phyloP scores from a whole-genome alignment of 2,797 vertebrate species.

The Notolabrus celidotus region DNA sequence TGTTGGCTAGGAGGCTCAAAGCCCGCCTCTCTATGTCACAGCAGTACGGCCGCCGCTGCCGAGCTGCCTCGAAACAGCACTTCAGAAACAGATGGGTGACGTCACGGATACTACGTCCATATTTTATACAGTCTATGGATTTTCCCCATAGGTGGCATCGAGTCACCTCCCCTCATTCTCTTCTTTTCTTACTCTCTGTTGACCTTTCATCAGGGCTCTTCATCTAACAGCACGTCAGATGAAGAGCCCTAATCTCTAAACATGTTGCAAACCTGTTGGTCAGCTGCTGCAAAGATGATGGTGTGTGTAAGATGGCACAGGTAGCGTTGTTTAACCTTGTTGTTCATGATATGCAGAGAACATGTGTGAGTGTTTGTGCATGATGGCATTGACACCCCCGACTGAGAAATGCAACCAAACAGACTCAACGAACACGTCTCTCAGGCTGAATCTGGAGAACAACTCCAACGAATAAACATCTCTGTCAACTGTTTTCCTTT shows the following conservation, averaged over 20 bases:
- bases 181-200: background rate
- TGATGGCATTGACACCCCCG: conserved; percentile 4
- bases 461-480: background rate
- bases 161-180: background rate
- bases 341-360: conserved; percentile 15
- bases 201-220: background rate
- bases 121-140: too few relatives aligned
- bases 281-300: background rate
- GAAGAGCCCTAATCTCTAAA: background rate
- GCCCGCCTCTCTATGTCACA: too few relatives aligned
- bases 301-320: background rate
- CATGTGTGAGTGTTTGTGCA: conserved; percentile 7
- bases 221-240: too few relatives aligned
- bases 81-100: too few relatives aligned
- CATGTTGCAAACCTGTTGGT: background rate
- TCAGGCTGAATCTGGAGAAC: background rate
- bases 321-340: conserved; percentile 1
- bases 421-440: background rate
- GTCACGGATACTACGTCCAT: too few relatives aligned
- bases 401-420: background rate
- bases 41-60: too few relatives aligned
- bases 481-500: too few relatives aligned
- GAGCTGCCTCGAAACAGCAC: too few relatives aligned
- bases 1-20: too few relatives aligned
- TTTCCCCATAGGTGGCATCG: background rate